Evolutionary conservation across 1,140 invertebrate species (phyloP), one percentile per base, ranked within the genome.

Genomic region (Xylocopa sonorina): DNA sequence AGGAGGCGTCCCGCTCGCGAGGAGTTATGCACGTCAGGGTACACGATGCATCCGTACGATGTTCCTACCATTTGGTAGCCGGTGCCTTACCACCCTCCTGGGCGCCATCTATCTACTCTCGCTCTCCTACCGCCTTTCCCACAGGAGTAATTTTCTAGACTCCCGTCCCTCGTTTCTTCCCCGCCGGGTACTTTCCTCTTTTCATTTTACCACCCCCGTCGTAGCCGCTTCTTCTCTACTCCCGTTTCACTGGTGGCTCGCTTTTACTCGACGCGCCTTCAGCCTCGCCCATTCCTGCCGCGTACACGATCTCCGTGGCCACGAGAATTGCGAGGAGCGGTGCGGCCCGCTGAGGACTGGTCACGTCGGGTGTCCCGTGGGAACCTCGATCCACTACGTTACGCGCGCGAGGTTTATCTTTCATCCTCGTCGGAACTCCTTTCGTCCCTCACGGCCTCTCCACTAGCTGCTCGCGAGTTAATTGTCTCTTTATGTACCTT

Each of bases 101-200:
- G 88, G 89, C 71, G 84, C 80, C 81, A 89, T 90, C 81, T 85
- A 83, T 90, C 89, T 84, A 71, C 80, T 68, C 82, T 64, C 63
- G 66, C 80, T 81, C 68, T 75, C 83, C 79, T 48, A 34, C 75
- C 82, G 73, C 62, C 74, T 60, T 55, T 86, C 83, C 71, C 85
- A 29, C 73, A 73, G 84, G 86, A 87, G 88, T 88, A 82, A 87
- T 87, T 88, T 87, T 78, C 85, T 85, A 53, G 46, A 43, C 69
- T 81, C 48, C 46, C 43, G n/a, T 63, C 41, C 29, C 60, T 58
- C 53, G 12, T 41, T 74, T 71, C 64, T 64, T 64, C 58, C 53
- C 48, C 62, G 58, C 4, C n/a, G 48, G 34, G 32, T 46, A 50
- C 48, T 68, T 60, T 77, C 73, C 72, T 62, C 29, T 46, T 80